Evolutionary conservation across 2,113 vertebrate species (phyloP).

Genomic region (Phalacrocorax carbo): DNA sequence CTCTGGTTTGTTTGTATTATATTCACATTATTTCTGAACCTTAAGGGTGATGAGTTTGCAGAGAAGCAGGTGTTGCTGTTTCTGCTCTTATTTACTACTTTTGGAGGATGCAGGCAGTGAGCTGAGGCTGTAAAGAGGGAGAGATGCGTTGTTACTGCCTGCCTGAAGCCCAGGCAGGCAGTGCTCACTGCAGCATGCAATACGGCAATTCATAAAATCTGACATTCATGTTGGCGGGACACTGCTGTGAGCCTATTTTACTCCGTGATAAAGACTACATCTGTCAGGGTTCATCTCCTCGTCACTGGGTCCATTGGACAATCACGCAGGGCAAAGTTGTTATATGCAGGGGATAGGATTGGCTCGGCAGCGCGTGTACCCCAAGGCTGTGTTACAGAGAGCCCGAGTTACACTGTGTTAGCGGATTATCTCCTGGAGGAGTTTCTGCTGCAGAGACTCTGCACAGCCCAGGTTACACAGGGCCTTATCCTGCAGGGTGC

Average conservation of each 20-base stretch:
- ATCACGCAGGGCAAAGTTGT: neutral
- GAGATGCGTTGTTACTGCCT: neutral
- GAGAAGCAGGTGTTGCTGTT: constrained; percentile 24
- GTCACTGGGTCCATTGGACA: neutral
- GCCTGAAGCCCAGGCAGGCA: neutral
- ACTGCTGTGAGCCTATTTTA: constrained; percentile 35
- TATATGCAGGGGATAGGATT: neutral
- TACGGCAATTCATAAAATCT: constrained; percentile 32
- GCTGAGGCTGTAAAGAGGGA: neutral
- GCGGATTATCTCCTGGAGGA: neutral
- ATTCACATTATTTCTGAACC: neutral
- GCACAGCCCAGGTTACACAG: neutral
- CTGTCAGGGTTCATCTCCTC: constrained; percentile 27
- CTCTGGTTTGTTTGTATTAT: neutral
- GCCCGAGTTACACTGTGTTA: too few relatives aligned
- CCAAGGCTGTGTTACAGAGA: neutral
- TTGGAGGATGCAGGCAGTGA: neutral
- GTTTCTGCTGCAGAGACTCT: neutral
- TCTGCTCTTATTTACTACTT: constrained; percentile 5
- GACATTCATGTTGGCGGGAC: constrained; percentile 17
- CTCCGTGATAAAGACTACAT: constrained; percentile 38
- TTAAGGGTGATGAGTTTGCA: neutral
- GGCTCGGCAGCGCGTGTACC: neutral
- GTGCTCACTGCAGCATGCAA: constrained; percentile 11
- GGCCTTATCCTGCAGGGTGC: neutral